Percentiles rank a stretch among this genome's conserved stretches.
Evolutionary conservation across 2,113 vertebrate species (phyloP).

Genomic region (Pholis gunnellus): DNA sequence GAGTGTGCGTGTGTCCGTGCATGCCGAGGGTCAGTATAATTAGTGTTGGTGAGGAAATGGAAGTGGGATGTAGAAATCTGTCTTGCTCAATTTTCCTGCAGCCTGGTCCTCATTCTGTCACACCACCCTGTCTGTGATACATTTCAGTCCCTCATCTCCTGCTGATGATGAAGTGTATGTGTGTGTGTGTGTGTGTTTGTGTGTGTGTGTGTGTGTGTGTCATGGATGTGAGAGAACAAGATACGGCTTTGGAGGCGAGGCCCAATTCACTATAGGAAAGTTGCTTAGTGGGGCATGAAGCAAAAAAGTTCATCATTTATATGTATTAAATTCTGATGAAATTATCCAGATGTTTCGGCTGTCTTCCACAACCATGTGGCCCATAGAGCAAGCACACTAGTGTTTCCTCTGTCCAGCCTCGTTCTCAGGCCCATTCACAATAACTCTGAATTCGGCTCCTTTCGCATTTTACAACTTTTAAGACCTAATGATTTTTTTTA

Average conservation of each 20-base stretch:
- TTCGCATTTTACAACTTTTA: too few relatives aligned
- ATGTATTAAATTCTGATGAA: background rate
- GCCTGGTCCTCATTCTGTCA: conserved; percentile 57
- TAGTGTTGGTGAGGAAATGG: conserved; percentile 51
- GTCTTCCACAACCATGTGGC: too few relatives aligned
- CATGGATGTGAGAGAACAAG: background rate
- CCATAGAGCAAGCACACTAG: too few relatives aligned
- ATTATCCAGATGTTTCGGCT: too few relatives aligned
- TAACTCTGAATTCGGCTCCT: too few relatives aligned
- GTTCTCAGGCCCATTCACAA: too few relatives aligned
- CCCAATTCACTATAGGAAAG: background rate
- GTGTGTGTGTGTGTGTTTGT: conserved; percentile 5
- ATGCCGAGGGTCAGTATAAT: conserved; percentile 61
- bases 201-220: conserved; percentile 3
- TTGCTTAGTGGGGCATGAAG: background rate
- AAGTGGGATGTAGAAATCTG: conserved; percentile 50
- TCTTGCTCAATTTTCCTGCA: conserved; percentile 51
- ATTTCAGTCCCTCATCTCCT: conserved; percentile 39
- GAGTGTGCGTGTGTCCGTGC: conserved; percentile 10
- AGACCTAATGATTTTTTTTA: too few relatives aligned
- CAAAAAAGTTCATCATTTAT: background rate
- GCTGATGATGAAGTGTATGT: conserved; percentile 30
- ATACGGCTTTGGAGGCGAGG: background rate
- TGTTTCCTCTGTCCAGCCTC: too few relatives aligned
- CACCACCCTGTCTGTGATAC: conserved; percentile 32